A percentile compares a stretch with the other conserved stretches of the same genome.
Conservation (phyloP, 2,888 invertebrate genomes). For the Psylliodes chrysocephalus region DNA sequence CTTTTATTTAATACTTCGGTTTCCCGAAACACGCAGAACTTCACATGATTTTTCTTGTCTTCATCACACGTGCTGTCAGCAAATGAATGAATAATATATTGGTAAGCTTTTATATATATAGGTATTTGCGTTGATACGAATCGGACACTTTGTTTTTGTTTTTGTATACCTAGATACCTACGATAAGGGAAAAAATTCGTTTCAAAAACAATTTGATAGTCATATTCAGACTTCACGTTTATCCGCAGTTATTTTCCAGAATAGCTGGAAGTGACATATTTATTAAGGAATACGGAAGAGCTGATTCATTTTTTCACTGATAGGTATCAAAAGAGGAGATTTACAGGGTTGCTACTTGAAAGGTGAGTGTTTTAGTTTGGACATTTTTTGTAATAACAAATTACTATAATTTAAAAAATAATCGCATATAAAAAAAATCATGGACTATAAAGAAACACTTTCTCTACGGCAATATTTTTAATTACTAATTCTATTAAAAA, state of each 20-base stretch:
- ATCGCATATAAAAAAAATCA: background rate
- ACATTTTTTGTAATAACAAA: background rate
- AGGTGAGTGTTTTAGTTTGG: background rate
- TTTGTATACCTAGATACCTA: background rate
- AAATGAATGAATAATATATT: background rate
- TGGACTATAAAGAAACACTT: too few relatives aligned
- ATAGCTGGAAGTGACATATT: slow-evolving; percentile 16
- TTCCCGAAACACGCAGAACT: too few relatives aligned
- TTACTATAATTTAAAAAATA: background rate
- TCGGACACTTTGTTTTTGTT: slow-evolving; percentile 23
- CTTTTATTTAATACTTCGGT: too few relatives aligned
- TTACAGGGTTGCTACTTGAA: background rate
- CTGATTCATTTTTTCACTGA: too few relatives aligned
- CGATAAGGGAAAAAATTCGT: too few relatives aligned
- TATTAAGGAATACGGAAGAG: slow-evolving; percentile 26
- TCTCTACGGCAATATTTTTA: too few relatives aligned
- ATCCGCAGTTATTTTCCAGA: background rate
- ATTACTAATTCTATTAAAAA: too few relatives aligned
- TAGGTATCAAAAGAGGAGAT: too few relatives aligned
- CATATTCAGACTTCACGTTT: background rate
- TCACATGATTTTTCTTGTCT: too few relatives aligned
- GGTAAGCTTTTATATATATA: slow-evolving; percentile 10
- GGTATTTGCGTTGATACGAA: slow-evolving; percentile 23
- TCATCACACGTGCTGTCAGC: background rate
- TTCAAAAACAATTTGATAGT: slow-evolving; percentile 5